A percentile compares a stretch with the other conserved stretches of the same genome.
Conservation (phyloP, 2,888 invertebrate genomes). For the Ecliptopera silaceata region DNA sequence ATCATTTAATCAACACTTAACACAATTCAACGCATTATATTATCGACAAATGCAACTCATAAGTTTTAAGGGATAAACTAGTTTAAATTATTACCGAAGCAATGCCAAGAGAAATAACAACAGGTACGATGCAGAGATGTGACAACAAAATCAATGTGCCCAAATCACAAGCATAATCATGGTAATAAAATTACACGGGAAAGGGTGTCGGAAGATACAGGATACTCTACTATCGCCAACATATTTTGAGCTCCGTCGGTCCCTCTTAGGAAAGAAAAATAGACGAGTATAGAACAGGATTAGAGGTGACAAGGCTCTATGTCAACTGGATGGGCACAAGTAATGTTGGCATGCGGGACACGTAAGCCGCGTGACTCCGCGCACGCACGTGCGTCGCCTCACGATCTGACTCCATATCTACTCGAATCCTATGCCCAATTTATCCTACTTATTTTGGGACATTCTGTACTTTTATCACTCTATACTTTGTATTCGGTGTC, state of each 20-base stretch:
- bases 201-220: constrained; percentile 48
- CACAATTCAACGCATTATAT: too few relatives aligned
- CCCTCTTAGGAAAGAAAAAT: constrained; percentile 18
- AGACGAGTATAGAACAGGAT: constrained; percentile 27
- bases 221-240: constrained; percentile 45
- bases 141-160: constrained; percentile 30
- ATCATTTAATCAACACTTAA: too few relatives aligned
- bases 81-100: neutral
- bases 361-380: constrained; percentile 64
- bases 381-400: constrained; percentile 62
- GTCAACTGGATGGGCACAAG: constrained; percentile 49
- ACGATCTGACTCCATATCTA: constrained; percentile 53
- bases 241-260: constrained; percentile 39
- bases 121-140: constrained; percentile 16
- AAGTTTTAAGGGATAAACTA: neutral
- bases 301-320: constrained; percentile 41
- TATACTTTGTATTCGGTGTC: constrained; percentile 47
- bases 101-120: constrained; percentile 14
- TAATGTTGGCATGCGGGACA: constrained; percentile 53
- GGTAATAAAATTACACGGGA: constrained; percentile 39
- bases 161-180: constrained; percentile 29
- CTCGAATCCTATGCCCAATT: constrained; percentile 63
- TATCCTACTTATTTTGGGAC: constrained; percentile 61
- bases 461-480: constrained; percentile 54
- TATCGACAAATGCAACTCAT: too few relatives aligned